phyloP scores from a whole-genome alignment of 64 coral and sea anemone genomes.

The Cladopsammia gracilis region DNA sequence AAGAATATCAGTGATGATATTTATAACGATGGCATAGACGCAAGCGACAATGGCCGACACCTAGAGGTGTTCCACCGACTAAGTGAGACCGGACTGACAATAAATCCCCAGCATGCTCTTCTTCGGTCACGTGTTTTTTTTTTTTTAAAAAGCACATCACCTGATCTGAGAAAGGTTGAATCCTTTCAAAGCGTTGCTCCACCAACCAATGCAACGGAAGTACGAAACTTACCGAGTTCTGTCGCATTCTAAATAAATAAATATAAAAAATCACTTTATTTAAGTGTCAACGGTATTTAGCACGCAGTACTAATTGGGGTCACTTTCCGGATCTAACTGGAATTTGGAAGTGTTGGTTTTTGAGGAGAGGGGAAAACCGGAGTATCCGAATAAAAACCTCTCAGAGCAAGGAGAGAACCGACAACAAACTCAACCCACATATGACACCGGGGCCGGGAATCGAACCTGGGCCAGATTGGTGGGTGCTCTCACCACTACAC shows the following conservation, averaged over 20 bases:
- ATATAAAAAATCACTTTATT: too few relatives aligned
- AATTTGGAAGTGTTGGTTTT: too few relatives aligned
- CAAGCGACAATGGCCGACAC: slow-evolving; percentile 37
- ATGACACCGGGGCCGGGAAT: too few relatives aligned
- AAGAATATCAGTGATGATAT: slow-evolving; percentile 66
- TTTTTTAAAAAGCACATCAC: slow-evolving; percentile 54
- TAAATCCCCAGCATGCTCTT: slow-evolving; percentile 70
- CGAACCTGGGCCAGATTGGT: too few relatives aligned
- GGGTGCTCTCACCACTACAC: too few relatives aligned
- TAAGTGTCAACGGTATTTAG: too few relatives aligned
- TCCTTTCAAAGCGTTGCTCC: slow-evolving; percentile 34
- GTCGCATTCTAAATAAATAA: background rate
- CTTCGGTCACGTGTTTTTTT: slow-evolving; percentile 67
- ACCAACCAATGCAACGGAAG: slow-evolving; percentile 42
- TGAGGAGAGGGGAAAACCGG: too few relatives aligned
- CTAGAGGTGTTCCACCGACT: slow-evolving; percentile 61
- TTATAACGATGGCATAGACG: slow-evolving; percentile 34
- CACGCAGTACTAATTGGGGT: too few relatives aligned
- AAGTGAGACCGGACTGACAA: slow-evolving; percentile 48
- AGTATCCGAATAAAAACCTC: too few relatives aligned
- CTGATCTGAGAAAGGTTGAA: slow-evolving; percentile 74
- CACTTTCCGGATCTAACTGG: too few relatives aligned
- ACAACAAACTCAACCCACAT: too few relatives aligned
- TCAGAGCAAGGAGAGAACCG: too few relatives aligned
- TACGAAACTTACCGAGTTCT: slow-evolving; percentile 48